Base-by-base conservation (phyloP, 23 tunicate genomes). In the Styela clava region DNA sequence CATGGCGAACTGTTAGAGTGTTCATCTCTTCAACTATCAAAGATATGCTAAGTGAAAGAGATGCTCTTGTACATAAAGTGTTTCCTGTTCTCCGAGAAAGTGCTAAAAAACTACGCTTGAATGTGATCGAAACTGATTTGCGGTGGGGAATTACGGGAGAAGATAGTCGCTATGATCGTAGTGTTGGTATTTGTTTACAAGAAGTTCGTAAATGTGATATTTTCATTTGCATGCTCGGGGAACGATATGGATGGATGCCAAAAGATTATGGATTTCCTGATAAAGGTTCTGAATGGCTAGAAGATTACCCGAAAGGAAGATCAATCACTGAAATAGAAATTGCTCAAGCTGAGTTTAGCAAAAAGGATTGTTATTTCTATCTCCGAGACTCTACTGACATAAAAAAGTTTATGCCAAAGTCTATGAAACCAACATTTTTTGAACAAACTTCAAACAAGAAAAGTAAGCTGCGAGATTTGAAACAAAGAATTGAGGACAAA, bases 21-120 rank as follows among this genome's bases (percentile, higher is more conserved):
- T 88, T 88, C 34, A 69, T 88, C 52, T 88, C 94, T 83, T 88
- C 94, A 3, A 88, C 94, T 25, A 61, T 88, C 33, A 88, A 69
- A 71, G 94, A 88, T 51, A 88, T 88, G 94, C 56, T 35, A 2
- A 62, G 73, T 35, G 94, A 88, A 61, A 62, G 94, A 56, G 84
- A 88, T 63, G 69, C 63, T 61, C 76, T 88, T 16, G 80, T 84
- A 1, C 62, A 44, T 2, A 32, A 29, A 34, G 79, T 88, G 21
- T 70, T 88, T 71, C 94, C 94, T 2, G 79, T 65, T 35, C 56
- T 88, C 9, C 78, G 85, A 62, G 65, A 82, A 64, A 33, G 79
- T 35, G 85, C 84, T 18, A 29, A 25, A 21, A 78, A 69, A 61
- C 21, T 34, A 64, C 63, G 62, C 62, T 83, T 83, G 18, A 35